Conservation (phyloP, 2,113 vertebrate genomes). For the Podilymbus podiceps region DNA sequence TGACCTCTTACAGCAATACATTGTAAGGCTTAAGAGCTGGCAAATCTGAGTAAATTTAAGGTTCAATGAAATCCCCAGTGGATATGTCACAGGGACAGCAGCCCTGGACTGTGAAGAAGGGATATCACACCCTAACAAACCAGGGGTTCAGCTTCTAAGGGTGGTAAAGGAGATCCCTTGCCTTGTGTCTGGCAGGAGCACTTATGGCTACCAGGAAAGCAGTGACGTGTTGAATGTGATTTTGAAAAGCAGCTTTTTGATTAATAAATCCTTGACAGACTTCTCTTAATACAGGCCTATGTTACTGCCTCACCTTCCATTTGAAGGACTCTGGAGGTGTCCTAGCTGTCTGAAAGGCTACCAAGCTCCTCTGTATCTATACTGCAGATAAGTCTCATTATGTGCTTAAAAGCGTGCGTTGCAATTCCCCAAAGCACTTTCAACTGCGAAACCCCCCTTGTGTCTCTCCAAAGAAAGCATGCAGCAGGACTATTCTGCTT, state of each 20-base stretch:
- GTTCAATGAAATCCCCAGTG: neutral
- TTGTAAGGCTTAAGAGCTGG: neutral
- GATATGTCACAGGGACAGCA: neutral
- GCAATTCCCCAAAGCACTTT: neutral
- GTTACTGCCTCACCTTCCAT: neutral
- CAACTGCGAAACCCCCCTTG: neutral
- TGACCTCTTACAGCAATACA: neutral
- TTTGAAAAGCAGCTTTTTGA: neutral
- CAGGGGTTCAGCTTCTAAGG: neutral
- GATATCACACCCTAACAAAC: neutral
- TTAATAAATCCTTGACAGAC: neutral
- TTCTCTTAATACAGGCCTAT: neutral
- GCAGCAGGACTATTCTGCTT: neutral
- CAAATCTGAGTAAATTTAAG: neutral
- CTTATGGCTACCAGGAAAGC: neutral
- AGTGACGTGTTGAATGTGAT: neutral
- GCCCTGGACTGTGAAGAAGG: neutral
- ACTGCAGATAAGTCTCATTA: neutral
- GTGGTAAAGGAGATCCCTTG: neutral
- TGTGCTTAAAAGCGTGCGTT: accelerated
- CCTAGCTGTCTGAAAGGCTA: neutral
- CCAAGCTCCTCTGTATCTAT: neutral
- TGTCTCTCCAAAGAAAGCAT: neutral
- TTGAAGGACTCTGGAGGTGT: neutral
- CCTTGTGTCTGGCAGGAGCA: neutral